Percentiles rank a stretch among this genome's conserved stretches.
These are phyloP conservation scores for Rhopalosiphum nymphaeae DNA, from an alignment of 2,888 invertebrate genomes.

Conservation along the genomic window DNA sequence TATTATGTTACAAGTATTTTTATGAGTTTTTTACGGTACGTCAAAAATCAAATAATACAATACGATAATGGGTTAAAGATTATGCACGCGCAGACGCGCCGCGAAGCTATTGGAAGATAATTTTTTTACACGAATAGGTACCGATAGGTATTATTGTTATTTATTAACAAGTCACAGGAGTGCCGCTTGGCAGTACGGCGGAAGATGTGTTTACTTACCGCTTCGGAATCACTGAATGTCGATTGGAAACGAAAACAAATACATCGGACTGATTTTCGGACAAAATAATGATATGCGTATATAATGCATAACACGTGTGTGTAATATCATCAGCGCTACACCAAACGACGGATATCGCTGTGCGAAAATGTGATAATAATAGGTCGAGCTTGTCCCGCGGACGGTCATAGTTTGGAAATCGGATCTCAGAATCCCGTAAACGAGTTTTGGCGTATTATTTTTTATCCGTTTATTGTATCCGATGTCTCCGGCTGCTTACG, in stretches of 20 bases:
- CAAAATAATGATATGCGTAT: background rate
- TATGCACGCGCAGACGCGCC: background rate
- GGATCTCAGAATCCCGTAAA: slow-evolving; percentile 22
- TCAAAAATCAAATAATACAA: background rate
- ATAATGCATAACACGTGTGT: background rate
- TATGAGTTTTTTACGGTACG: background rate
- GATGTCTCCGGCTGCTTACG: background rate
- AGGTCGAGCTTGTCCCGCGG: background rate
- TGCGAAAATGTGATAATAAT: background rate
- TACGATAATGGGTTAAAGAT: background rate
- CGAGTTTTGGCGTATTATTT: background rate
- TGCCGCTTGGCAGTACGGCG: background rate
- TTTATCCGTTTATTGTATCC: background rate
- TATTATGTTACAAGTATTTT: background rate
- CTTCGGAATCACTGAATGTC: background rate
- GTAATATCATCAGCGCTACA: background rate
- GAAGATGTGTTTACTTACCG: background rate
- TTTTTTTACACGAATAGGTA: background rate
- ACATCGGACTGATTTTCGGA: background rate
- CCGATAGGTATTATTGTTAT: background rate
- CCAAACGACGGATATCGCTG: background rate
- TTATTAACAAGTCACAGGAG: background rate
- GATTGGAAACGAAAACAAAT: background rate
- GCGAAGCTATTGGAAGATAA: background rate
- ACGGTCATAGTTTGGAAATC: background rate